Evolutionary conservation across 92 coral and sea anemone genomes (phyloP), one percentile per base, ranked within the genome.

Genomic region (Zoanthus sansibaricus): DNA sequence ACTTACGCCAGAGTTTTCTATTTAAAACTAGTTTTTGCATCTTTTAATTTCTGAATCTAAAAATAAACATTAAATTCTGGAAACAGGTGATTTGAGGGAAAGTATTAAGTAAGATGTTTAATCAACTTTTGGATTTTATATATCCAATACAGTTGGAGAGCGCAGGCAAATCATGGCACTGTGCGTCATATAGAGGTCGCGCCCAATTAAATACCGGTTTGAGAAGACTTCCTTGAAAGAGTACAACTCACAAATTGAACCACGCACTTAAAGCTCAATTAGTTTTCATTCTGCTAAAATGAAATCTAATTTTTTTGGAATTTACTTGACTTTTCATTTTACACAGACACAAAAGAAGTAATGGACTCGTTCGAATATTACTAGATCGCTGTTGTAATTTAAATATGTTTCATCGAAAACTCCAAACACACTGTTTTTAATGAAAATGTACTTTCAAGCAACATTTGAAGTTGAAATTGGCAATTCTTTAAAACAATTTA

Each of bases 71-170:
- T 76, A 76, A 31, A 47, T 20, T 67, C 11, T 80, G 16, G 18
- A 25, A 66, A 80, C 85, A 80, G 85, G 85, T 80, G 85, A 62
- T 66, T 42, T 9, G 17, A 42, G 45, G 46, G 45, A 42, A 31
- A 20, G 7, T 64, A 66, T 64, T 37, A 14, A 64, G 64, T 46
- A 78, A 18, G 21, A 66, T 49, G 73, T 80, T 80, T 46, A 47
- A 80, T 68, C 75, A 80, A 67, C 85, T 80, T 58, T 1, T 46
- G 59, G 66, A 12, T 80, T 66, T 56, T 64, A 48, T 64, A 48
- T n/a, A 49, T 47, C 59, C 75, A 80, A 66, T 45, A 12, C 17
- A 45, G 56, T 42, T 17, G 54, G n/a, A 45, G 14, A 46, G 6
- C 45, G 18, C 9, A 54, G 18, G 47, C 10, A 79, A 20, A 17